Conservation (phyloP, 2,113 vertebrate species). For the Connochaetes taurinus region DNA sequence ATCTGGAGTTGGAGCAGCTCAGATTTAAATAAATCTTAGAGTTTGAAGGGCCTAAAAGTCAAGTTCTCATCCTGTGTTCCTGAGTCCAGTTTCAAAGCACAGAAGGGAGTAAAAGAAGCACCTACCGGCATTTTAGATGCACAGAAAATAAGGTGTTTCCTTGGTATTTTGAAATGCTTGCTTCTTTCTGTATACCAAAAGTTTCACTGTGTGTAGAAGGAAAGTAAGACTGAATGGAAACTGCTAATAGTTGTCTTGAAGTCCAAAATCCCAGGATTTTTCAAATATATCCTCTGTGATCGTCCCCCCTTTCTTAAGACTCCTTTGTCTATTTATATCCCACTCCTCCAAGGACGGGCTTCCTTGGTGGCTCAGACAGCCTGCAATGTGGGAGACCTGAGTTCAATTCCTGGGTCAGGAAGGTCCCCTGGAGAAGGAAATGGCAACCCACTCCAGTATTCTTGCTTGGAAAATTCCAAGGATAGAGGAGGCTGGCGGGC, state of each 20-base stretch:
- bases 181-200: background rate
- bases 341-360: background rate
- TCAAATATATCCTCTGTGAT: background rate
- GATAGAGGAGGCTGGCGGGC: background rate
- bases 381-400: background rate
- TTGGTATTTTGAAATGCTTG: slow-evolving; percentile 19
- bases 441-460: background rate
- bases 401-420: background rate
- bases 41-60: slow-evolving; percentile 5
- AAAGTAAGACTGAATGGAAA: background rate
- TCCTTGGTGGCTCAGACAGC: background rate
- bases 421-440: background rate
- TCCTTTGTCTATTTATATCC: background rate
- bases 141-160: background rate
- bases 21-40: background rate
- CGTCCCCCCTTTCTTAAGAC: background rate
- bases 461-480: background rate
- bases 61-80: background rate
- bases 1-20: background rate
- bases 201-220: background rate
- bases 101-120: background rate
- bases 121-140: background rate
- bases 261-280: background rate
- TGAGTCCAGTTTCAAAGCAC: background rate
- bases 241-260: background rate